Percentiles rank a stretch among this genome's conserved stretches.
Evolutionary conservation across 2,888 invertebrate species (phyloP).

Genomic region (Merodon equestris): DNA sequence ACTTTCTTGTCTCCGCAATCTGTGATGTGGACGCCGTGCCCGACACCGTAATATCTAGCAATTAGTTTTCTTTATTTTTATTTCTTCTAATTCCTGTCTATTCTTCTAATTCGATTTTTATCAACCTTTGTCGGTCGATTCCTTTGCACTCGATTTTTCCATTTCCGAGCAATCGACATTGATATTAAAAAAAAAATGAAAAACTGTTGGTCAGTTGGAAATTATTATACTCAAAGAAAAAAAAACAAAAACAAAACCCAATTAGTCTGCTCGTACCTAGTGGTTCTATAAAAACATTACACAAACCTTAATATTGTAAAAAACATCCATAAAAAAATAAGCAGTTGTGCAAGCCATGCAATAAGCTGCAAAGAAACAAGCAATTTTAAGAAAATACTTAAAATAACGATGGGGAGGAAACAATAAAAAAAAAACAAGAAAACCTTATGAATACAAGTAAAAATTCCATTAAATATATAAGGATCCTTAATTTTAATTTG

Average conservation of each 20-base stretch:
- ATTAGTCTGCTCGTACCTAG: too few relatives aligned
- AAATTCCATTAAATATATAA: conserved; percentile 66
- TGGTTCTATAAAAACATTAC: too few relatives aligned
- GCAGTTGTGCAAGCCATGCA: conserved; percentile 49
- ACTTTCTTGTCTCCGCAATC: too few relatives aligned
- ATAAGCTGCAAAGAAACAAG: conserved; percentile 19
- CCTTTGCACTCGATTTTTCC: too few relatives aligned
- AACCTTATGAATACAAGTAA: conserved; percentile 51
- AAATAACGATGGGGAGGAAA: conserved; percentile 43
- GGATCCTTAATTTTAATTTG: conserved; percentile 58
- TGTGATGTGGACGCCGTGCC: too few relatives aligned
- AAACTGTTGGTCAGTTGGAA: conserved; percentile 18
- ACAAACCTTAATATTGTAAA: conserved; percentile 69
- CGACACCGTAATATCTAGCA: too few relatives aligned
- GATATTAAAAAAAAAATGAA: conserved; percentile 69
- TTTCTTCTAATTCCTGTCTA: not conserved
- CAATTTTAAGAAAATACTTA: conserved; percentile 31
- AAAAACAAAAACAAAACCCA: not conserved
- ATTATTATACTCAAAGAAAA: conserved; percentile 23
- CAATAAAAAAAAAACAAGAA: conserved; percentile 33
- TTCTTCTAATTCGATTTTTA: too few relatives aligned
- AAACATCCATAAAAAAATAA: conserved; percentile 21
- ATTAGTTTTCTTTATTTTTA: not conserved
- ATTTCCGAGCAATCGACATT: conserved; percentile 55
- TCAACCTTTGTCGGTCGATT: too few relatives aligned